Percentiles rank a stretch among this genome's conserved stretches.
These are phyloP conservation scores for Rhinophrynus dorsalis DNA, from an alignment of 2,797 vertebrate genomes.

Conservation along the genomic window DNA sequence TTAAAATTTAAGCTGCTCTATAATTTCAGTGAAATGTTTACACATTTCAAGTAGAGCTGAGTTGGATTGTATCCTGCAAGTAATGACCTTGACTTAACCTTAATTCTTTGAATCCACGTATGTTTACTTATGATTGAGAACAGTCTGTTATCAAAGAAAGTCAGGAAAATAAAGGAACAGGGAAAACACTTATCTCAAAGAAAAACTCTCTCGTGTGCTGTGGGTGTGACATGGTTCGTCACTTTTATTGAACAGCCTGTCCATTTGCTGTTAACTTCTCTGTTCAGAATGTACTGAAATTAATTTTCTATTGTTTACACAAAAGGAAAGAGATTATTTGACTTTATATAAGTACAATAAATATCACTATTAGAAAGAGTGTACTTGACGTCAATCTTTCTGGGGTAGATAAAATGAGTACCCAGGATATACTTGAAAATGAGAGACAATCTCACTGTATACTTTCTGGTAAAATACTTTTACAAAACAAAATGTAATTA, in stretches of 20 bases:
- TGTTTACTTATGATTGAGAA: slow-evolving; percentile 45
- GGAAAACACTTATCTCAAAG: slow-evolving; percentile 46
- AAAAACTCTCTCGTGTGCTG: slow-evolving; percentile 25
- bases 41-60: neutral
- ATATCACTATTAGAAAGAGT: slow-evolving; percentile 4
- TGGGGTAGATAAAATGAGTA: too few species aligned
- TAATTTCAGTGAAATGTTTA: too few species aligned
- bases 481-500: too few species aligned
- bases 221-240: slow-evolving; percentile 31
- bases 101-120: slow-evolving; percentile 22
- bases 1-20: too few species aligned
- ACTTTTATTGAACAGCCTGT: slow-evolving; percentile 43
- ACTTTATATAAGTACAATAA: neutral
- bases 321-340: slow-evolving; percentile 18
- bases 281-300: slow-evolving; percentile 23
- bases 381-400: too few species aligned
- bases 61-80: neutral
- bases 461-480: too few species aligned
- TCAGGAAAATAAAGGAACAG: slow-evolving; percentile 38
- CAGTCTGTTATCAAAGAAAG: slow-evolving; percentile 43
- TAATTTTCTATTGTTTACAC: slow-evolving; percentile 28
- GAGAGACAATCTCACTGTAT: too few species aligned
- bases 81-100: slow-evolving; percentile 30
- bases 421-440: too few species aligned
- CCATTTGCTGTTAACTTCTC: neutral